phyloP scores from a whole-genome alignment of 1,140 invertebrate species.

The Philotrypesis tridentata region DNA sequence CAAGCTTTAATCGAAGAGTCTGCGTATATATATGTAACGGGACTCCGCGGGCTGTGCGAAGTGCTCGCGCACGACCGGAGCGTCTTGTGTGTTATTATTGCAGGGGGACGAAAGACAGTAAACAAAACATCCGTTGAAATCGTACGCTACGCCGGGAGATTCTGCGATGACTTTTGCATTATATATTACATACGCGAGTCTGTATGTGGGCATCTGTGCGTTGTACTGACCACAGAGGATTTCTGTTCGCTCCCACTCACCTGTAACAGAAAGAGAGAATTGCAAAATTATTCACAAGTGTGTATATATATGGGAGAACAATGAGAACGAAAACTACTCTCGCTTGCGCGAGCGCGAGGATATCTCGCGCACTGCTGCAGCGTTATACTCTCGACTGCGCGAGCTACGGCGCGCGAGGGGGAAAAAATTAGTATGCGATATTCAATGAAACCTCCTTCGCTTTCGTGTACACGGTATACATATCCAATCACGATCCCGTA shows the following conservation, averaged over 20 bases:
- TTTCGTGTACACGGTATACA: too few relatives aligned
- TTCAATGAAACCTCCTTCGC: background rate
- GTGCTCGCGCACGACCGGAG: too few relatives aligned
- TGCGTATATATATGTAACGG: too few relatives aligned
- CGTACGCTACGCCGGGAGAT: background rate
- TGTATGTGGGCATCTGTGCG: too few relatives aligned
- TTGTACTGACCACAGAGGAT: too few relatives aligned
- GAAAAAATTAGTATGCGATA: background rate
- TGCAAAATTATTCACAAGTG: background rate
- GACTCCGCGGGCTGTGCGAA: background rate
- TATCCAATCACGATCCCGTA: background rate
- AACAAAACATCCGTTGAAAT: background rate
- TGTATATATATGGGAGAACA: too few relatives aligned
- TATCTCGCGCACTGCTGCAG: too few relatives aligned
- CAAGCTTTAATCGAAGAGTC: slow-evolving; percentile 10
- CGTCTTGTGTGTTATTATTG: too few relatives aligned
- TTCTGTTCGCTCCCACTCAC: background rate
- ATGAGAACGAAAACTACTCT: background rate
- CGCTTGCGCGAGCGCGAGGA: too few relatives aligned
- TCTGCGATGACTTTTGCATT: background rate
- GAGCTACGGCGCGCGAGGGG: too few relatives aligned
- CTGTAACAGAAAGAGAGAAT: background rate
- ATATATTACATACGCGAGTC: too few relatives aligned
- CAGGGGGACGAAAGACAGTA: background rate
- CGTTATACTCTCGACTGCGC: too few relatives aligned